Conservation (phyloP, 2,797 vertebrate genomes). For the Neopelma chrysocephalum region DNA sequence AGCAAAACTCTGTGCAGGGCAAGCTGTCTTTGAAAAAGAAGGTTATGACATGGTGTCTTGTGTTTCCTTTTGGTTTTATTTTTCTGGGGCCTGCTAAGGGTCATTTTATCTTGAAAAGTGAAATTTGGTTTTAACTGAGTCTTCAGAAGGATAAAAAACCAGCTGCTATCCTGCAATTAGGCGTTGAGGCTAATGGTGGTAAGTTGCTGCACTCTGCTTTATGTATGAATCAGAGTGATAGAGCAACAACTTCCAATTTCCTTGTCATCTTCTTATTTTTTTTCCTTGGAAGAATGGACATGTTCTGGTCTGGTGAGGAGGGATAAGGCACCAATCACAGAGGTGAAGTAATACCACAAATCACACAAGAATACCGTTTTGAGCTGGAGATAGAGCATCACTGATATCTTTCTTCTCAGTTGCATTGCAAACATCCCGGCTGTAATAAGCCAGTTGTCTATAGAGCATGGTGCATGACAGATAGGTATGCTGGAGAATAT, state of each 20-base stretch:
- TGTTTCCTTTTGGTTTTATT: background rate
- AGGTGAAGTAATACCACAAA: background rate
- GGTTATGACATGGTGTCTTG: background rate
- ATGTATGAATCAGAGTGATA: background rate
- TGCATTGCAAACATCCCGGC: background rate
- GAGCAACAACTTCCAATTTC: background rate
- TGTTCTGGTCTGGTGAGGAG: background rate
- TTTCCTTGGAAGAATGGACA: background rate
- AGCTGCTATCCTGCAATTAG: background rate
- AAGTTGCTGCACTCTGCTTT: background rate
- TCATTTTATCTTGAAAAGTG: background rate
- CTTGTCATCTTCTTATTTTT: background rate
- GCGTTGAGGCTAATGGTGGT: background rate
- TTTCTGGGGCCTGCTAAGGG: background rate
- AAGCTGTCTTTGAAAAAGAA: background rate
- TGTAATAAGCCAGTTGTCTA: background rate
- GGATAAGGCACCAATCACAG: background rate
- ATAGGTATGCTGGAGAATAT: background rate
- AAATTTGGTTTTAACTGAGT: background rate
- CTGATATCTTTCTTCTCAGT: background rate
- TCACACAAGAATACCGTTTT: background rate
- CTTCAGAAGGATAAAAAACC: background rate
- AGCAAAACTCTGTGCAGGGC: background rate
- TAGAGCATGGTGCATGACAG: background rate
- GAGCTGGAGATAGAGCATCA: background rate